Conservation (phyloP, 2,888 invertebrate genomes). For the Yponomeuta cagnagella region DNA sequence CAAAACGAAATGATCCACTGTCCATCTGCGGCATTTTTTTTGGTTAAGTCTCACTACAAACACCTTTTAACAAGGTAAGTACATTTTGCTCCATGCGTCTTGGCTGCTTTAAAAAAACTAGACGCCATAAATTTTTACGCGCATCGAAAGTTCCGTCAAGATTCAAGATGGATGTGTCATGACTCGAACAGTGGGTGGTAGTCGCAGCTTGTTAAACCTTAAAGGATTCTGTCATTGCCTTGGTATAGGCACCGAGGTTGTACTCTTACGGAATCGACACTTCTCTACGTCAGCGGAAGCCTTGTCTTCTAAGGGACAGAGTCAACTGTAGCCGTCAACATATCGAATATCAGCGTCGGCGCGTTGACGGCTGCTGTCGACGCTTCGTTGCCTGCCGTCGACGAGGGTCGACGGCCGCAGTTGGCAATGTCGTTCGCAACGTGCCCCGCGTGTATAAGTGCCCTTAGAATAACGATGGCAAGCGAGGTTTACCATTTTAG, state of each 20-base stretch:
- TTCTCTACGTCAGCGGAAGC: not conserved
- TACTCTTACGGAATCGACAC: not conserved
- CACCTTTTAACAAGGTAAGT: not conserved
- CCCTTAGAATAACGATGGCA: too few relatives aligned
- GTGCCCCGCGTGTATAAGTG: too few relatives aligned
- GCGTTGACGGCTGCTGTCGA: too few relatives aligned
- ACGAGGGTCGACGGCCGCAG: too few relatives aligned
- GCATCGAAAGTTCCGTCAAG: slow-evolving; percentile 14
- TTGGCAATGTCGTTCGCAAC: too few relatives aligned
- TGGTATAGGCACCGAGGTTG: not conserved
- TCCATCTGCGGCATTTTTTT: not conserved
- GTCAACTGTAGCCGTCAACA: too few relatives aligned
- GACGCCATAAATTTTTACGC: slow-evolving; percentile 17
- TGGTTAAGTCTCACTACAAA: not conserved
- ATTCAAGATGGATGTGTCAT: slow-evolving; percentile 12
- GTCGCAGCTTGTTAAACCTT: slow-evolving; percentile 15
- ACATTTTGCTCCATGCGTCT: not conserved
- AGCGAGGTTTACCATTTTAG: too few relatives aligned
- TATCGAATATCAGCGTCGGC: too few relatives aligned
- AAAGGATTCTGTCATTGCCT: slow-evolving; percentile 4
- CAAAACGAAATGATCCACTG: not conserved
- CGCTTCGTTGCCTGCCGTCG: too few relatives aligned
- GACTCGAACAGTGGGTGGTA: slow-evolving; percentile 13
- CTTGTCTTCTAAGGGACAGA: too few relatives aligned
- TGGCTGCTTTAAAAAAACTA: slow-evolving; percentile 10